Conservation (phyloP, 2,797 vertebrate genomes). For the Pempheris klunzingeri region DNA sequence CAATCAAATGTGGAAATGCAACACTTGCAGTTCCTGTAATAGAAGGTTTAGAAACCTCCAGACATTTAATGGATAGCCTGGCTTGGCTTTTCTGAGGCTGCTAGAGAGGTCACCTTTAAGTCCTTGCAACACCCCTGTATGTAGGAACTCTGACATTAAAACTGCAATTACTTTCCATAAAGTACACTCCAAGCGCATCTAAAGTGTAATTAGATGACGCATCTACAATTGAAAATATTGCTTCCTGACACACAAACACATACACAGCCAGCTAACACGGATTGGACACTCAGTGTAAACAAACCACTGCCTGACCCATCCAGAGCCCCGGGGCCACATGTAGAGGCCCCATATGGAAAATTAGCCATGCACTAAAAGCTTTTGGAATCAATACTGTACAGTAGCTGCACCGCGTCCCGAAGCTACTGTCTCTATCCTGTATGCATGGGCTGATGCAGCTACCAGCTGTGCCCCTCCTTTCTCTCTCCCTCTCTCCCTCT, state of each 20-base stretch:
- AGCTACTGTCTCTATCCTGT: slow-evolving; percentile 58
- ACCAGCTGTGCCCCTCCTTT: slow-evolving; percentile 48
- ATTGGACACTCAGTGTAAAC: slow-evolving; percentile 70
- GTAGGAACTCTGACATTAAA: not conserved
- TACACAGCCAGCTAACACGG: slow-evolving; percentile 48
- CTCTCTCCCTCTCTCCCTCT: not conserved
- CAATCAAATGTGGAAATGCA: slow-evolving; percentile 1
- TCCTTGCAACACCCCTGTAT: not conserved
- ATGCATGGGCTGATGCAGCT: slow-evolving; percentile 53
- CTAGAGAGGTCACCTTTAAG: not conserved
- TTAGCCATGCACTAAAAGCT: slow-evolving; percentile 78
- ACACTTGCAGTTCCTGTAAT: not conserved
- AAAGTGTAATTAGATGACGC: not conserved
- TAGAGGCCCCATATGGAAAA: slow-evolving; percentile 76
- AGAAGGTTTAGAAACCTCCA: not conserved
- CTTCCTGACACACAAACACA: slow-evolving; percentile 16
- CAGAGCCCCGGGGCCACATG: slow-evolving; percentile 55
- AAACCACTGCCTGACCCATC: slow-evolving; percentile 64
- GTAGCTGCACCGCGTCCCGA: slow-evolving; percentile 64
- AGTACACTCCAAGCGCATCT: not conserved
- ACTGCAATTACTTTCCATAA: not conserved
- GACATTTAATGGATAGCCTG: not conserved
- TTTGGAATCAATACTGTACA: slow-evolving; percentile 79
- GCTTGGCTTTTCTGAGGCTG: not conserved
- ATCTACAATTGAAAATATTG: not conserved